Evolutionary conservation across 2,113 vertebrate species (phyloP).

Genomic region (Lipophrys pholis): DNA sequence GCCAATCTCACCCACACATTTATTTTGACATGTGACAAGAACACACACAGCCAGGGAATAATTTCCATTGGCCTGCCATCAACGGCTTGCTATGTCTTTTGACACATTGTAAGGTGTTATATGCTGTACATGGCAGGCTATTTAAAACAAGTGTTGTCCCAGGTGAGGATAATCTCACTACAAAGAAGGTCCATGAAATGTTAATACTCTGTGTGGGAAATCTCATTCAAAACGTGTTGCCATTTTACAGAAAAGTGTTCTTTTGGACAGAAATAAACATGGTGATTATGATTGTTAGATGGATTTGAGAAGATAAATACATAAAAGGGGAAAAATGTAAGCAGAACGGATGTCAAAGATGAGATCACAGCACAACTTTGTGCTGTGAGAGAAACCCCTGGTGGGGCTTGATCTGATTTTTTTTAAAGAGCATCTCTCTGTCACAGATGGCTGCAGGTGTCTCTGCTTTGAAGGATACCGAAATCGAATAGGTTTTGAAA

Average conservation of each 20-base stretch:
- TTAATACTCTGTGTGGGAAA: background rate
- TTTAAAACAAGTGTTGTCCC: constrained; percentile 25
- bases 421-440: background rate
- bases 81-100: constrained; percentile 50
- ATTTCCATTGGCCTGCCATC: constrained; percentile 56
- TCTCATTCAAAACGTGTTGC: background rate
- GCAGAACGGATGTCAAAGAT: background rate
- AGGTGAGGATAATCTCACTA: constrained; percentile 22
- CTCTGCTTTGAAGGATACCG: background rate
- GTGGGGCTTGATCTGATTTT: background rate
- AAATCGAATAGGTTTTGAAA: constrained; percentile 11
- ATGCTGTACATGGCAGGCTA: constrained; percentile 25
- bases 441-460: background rate
- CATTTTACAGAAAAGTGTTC: background rate
- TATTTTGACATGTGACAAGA: constrained; percentile 77
- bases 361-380: constrained; percentile 3
- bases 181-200: background rate
- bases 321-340: background rate
- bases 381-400: constrained; percentile 21
- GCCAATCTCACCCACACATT: constrained; percentile 72
- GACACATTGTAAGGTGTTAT: constrained; percentile 26
- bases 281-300: background rate
- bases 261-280: background rate
- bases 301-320: background rate
- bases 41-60: constrained; percentile 59